Evolutionary conservation across 2,113 vertebrate species (phyloP).

Genomic region (Centropristis striata): DNA sequence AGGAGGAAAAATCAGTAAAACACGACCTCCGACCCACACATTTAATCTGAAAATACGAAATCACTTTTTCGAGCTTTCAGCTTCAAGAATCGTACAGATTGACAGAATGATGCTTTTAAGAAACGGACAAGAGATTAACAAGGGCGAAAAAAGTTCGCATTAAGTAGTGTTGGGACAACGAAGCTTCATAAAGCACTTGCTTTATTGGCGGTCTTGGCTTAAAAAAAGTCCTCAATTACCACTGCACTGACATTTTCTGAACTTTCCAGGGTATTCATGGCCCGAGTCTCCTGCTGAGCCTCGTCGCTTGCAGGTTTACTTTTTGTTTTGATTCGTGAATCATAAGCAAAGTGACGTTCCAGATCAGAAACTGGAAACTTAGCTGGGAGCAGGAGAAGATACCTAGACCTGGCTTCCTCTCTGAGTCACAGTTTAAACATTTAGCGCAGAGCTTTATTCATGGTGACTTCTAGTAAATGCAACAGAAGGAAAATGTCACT

Average conservation of each 20-base stretch:
- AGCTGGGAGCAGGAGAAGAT: background rate
- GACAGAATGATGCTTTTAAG: background rate
- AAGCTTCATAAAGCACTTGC: no score
- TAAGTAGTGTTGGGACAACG: no score
- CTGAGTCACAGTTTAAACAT: slow-evolving; percentile 33
- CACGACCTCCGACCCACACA: background rate
- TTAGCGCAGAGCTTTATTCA: slow-evolving; percentile 25
- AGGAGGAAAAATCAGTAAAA: background rate
- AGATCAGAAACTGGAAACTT: background rate
- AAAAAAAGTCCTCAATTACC: background rate
- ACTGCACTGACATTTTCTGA: background rate
- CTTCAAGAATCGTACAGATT: background rate
- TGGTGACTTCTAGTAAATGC: background rate
- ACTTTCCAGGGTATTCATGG: background rate
- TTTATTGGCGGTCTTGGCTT: no score
- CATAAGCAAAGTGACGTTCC: background rate
- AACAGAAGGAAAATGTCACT: slow-evolving; percentile 13
- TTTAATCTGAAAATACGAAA: background rate
- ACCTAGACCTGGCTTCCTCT: background rate
- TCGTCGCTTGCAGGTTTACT: background rate
- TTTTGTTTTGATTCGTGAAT: background rate
- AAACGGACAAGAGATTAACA: no score
- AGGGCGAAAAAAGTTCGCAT: background rate
- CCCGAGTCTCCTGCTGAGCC: background rate
- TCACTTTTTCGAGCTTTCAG: background rate